Evolutionary conservation across 2,888 invertebrate genomes (phyloP).

Genomic region (Ectemnius continuus): DNA sequence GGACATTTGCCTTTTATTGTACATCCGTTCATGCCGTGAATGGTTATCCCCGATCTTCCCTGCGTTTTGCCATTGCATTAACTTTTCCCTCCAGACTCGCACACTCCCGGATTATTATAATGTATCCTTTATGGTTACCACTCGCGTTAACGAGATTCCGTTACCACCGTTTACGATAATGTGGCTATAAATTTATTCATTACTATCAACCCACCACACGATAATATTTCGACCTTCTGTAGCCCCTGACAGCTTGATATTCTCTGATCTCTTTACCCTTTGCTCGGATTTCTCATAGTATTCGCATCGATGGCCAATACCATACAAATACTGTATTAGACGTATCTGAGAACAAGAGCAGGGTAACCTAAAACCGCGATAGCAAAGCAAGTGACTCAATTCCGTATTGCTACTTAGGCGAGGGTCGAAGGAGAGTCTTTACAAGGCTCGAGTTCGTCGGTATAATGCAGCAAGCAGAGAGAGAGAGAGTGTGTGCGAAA

Average conservation of each 20-base stretch:
- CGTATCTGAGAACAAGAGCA: too few species aligned
- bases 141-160: slow-evolving; percentile 25
- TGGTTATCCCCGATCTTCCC: slow-evolving; percentile 43
- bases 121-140: slow-evolving; percentile 30
- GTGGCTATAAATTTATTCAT: slow-evolving; percentile 28
- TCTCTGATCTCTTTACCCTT: background rate
- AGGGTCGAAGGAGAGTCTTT: too few species aligned
- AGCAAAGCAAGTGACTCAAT: too few species aligned
- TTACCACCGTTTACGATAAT: slow-evolving; percentile 40
- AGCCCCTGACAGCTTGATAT: background rate
- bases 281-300: background rate
- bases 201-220: slow-evolving; percentile 3
- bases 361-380: too few species aligned
- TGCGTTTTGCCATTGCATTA: slow-evolving; percentile 36
- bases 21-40: slow-evolving; percentile 43
- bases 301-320: too few species aligned
- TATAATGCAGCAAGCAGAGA: too few species aligned
- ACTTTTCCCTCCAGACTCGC: background rate
- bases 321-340: too few species aligned
- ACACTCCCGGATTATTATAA: slow-evolving; percentile 43
- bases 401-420: too few species aligned
- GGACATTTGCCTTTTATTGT: slow-evolving; percentile 46
- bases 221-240: background rate
- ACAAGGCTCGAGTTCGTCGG: too few species aligned
- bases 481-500: too few species aligned